Conservation (phyloP, 1,140 invertebrate species). For the Cyclina sinensis region DNA sequence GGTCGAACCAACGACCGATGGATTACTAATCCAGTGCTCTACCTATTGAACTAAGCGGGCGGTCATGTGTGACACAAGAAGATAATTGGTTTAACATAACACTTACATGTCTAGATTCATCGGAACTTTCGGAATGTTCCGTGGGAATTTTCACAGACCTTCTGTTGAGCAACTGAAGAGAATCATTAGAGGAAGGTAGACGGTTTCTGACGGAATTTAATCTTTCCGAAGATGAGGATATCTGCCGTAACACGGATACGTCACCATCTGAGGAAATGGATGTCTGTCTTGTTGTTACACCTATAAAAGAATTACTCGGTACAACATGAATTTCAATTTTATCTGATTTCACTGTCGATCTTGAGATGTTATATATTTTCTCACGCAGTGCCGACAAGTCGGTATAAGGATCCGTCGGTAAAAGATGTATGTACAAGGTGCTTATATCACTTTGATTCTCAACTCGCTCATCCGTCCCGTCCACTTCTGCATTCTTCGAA, state of each 20-base stretch:
- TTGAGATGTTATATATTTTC: neutral
- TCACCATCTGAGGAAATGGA: neutral
- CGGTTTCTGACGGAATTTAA: neutral
- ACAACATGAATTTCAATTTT: neutral
- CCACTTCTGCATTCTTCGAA: neutral
- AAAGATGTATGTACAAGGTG: neutral
- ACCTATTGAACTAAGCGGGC: no score
- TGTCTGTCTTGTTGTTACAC: neutral
- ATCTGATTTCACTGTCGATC: neutral
- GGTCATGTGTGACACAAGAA: neutral
- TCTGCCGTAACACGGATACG: neutral
- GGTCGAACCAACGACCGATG: no score
- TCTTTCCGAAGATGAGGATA: neutral
- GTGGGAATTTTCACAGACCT: neutral
- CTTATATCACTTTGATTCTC: neutral
- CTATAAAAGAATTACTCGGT: neutral
- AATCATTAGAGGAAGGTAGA: neutral
- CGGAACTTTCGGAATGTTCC: neutral
- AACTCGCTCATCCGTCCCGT: neutral
- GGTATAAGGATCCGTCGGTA: neutral
- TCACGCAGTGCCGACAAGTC: neutral
- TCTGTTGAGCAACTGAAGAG: neutral
- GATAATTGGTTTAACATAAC: neutral
- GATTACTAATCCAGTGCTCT: no score
- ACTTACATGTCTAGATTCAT: conserved; percentile 13